phyloP scores from a whole-genome alignment of 2,113 vertebrate genomes.

The Eidolon helvum region DNA sequence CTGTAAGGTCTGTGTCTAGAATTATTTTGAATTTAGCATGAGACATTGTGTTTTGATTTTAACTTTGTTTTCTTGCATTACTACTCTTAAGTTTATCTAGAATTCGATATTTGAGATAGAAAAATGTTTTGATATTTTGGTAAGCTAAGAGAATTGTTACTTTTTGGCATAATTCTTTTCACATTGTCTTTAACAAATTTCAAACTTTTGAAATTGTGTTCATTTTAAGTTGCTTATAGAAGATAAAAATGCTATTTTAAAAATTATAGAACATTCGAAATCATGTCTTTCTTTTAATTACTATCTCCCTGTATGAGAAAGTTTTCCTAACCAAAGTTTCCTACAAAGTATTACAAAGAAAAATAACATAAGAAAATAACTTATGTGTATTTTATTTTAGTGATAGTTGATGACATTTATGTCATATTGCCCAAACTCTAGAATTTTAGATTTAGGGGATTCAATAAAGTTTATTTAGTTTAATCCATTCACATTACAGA shows the following conservation, averaged over 20 bases:
- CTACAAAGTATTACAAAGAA: conserved; percentile 30
- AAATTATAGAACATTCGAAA: neutral
- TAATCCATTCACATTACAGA: neutral
- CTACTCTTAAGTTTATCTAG: neutral
- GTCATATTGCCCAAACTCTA: neutral
- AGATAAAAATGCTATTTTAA: neutral
- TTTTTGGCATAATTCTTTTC: conserved; percentile 39
- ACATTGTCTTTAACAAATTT: conserved; percentile 32
- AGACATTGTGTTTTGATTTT: conserved; percentile 39
- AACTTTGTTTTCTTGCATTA: conserved; percentile 37
- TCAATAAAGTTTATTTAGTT: neutral
- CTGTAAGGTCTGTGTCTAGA: neutral
- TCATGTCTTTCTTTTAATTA: conserved; percentile 1
- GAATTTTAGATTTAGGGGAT: neutral
- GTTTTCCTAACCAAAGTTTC: neutral
- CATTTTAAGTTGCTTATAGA: conserved; percentile 60
- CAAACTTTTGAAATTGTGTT: conserved; percentile 69
- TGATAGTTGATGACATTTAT: neutral
- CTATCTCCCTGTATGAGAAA: neutral
- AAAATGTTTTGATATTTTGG: conserved; percentile 48
- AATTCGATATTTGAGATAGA: neutral
- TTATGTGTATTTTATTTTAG: neutral
- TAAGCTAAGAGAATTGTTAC: neutral
- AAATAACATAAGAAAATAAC: conserved; percentile 7
- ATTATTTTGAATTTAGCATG: neutral